Evolutionary conservation across 1,140 invertebrate genomes (phyloP).

Genomic region (Platorchestia sp.): DNA sequence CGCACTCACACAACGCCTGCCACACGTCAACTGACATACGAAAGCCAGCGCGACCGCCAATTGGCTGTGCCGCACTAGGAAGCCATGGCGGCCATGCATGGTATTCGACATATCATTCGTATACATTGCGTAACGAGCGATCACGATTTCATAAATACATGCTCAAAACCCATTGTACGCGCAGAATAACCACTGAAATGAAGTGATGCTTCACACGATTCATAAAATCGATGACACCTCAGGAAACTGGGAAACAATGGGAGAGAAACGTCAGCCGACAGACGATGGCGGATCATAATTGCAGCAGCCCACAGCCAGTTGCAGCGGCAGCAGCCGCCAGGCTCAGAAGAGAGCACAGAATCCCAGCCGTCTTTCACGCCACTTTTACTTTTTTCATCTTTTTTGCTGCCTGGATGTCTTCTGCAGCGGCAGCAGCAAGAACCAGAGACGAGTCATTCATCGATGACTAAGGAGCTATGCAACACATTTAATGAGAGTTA

Average conservation of each 20-base stretch:
- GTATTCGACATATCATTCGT: not conserved
- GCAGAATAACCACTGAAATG: not conserved
- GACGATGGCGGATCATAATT: not conserved
- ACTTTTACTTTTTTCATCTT: not conserved
- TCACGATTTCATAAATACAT: not conserved
- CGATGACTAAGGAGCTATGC: not conserved
- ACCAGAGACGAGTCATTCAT: not conserved
- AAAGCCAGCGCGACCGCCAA: not conserved
- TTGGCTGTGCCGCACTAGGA: slow-evolving; percentile 4
- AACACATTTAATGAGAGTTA: not conserved
- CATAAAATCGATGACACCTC: not conserved
- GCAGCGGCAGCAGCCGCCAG: not conserved
- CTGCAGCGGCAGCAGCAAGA: not conserved
- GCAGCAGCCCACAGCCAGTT: not conserved
- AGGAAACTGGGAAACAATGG: not conserved
- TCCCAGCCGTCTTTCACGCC: not conserved
- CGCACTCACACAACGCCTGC: not conserved
- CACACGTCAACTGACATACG: not conserved
- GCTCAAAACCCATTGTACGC: not conserved
- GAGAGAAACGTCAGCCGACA: not conserved
- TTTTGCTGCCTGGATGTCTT: not conserved
- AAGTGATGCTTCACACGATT: not conserved
- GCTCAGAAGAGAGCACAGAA: not conserved
- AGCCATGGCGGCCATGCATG: not conserved
- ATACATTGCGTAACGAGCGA: not conserved